Conservation (phyloP, 2,888 invertebrate species). For the Caenorhabditis sp. region DNA sequence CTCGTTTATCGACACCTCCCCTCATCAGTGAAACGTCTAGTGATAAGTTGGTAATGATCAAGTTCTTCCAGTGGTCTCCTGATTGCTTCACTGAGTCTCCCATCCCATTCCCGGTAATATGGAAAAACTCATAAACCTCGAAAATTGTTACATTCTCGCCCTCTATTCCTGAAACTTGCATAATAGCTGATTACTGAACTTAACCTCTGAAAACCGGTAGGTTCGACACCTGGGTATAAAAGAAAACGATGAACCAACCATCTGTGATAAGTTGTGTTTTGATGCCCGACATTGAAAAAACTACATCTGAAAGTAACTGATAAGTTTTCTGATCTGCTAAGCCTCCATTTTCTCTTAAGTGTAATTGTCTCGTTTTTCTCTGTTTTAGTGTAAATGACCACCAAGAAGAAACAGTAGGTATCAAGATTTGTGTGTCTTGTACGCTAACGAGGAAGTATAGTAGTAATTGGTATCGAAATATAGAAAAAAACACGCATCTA, state of each 20-base stretch:
- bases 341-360: constrained; percentile 10
- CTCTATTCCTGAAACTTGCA: constrained; percentile 4
- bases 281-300: constrained; percentile 3
- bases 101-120: constrained; percentile 9
- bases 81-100: constrained; percentile 1
- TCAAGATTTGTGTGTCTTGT: constrained; percentile 56
- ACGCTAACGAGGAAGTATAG: constrained; percentile 39
- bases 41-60: constrained; percentile 60
- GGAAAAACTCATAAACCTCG: constrained; percentile 20
- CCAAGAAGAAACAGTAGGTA: constrained; percentile 23
- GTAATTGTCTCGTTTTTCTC: constrained; percentile 25
- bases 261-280: constrained; percentile 44
- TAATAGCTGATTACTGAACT: constrained; percentile 31
- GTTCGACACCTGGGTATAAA: constrained; percentile 25
- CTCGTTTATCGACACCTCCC: constrained; percentile 43
- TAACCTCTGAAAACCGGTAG: constrained; percentile 47
- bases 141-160: constrained; percentile 29
- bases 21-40: constrained; percentile 40
- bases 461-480: constrained; percentile 28
- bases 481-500: constrained; percentile 11
- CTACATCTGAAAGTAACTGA: constrained; percentile 22
- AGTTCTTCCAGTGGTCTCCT: constrained; percentile 53
- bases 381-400: constrained; percentile 56
- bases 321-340: constrained; percentile 60
- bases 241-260: constrained; percentile 12